These are phyloP conservation scores for Premnoplex brunnescens DNA, from an alignment of 2,797 vertebrate species.

Conservation along the genomic window DNA sequence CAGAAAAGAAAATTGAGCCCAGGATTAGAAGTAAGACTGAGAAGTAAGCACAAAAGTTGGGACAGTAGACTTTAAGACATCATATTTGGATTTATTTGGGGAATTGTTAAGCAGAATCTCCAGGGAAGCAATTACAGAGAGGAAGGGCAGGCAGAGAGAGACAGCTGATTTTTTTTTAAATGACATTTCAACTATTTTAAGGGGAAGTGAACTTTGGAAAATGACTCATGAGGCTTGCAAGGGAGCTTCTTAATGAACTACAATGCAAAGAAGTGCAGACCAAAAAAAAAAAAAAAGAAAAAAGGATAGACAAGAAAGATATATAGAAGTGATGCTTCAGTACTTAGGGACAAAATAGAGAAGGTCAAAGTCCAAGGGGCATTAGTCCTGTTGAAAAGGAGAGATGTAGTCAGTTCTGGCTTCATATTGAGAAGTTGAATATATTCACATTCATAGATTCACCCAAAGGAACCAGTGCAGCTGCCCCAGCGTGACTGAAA, in stretches of 20 bases:
- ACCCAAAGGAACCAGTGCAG: neutral
- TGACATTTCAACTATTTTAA: conserved; percentile 4
- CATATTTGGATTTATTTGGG: neutral
- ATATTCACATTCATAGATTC: neutral
- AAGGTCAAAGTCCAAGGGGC: neutral
- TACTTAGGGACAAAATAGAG: neutral
- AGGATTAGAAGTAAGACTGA: neutral
- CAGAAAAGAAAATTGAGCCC: neutral
- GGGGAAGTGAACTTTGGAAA: neutral
- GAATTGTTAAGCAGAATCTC: neutral
- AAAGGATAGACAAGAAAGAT: neutral
- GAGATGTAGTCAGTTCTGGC: neutral
- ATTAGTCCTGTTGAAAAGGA: neutral
- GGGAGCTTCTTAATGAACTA: neutral
- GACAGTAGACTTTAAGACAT: neutral
- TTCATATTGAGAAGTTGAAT: neutral
- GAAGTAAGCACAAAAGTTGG: neutral
- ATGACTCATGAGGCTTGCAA: neutral
- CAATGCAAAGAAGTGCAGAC: neutral
- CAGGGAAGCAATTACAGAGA: conserved; percentile 19
- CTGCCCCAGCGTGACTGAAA: neutral
- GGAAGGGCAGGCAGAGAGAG: neutral
- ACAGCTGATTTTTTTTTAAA: neutral
- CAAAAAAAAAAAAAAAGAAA: neutral
- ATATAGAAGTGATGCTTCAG: neutral